phyloP scores from a whole-genome alignment of 2,888 invertebrate species.

The Drosophila differens region DNA sequence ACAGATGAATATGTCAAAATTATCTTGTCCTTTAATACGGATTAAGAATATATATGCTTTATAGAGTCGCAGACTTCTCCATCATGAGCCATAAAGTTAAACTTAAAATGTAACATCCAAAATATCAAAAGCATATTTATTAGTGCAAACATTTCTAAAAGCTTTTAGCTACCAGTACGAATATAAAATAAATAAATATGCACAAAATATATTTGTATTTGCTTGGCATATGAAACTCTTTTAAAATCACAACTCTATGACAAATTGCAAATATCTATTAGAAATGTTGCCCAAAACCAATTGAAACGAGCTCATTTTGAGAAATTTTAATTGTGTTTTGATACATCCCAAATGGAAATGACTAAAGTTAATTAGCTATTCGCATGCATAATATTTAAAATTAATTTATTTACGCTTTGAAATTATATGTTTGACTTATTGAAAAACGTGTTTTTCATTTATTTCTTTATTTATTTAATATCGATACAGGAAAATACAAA shows the following conservation, averaged over 20 bases:
- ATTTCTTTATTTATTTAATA: neutral
- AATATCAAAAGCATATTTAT: neutral
- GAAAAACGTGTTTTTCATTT: neutral
- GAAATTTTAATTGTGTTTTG: neutral
- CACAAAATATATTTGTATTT: neutral
- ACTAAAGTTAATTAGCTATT: neutral
- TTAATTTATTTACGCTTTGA: conserved; percentile 1
- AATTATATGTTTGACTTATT: conserved; percentile 1
- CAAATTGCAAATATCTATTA: neutral
- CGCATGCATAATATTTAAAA: neutral
- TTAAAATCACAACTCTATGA: neutral
- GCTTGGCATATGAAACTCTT: neutral
- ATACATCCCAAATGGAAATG: neutral
- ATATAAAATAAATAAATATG: neutral
- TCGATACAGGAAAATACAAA: neutral
- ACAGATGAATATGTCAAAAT: neutral
- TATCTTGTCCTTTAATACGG: neutral
- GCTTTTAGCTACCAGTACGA: neutral
- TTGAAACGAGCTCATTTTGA: neutral
- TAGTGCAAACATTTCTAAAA: neutral
- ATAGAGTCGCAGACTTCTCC: neutral
- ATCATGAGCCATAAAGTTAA: neutral
- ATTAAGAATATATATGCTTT: neutral
- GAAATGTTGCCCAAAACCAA: neutral
- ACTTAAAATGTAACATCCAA: neutral